Conservation (phyloP, 2,797 vertebrate genomes). For the Botia kubotai region DNA sequence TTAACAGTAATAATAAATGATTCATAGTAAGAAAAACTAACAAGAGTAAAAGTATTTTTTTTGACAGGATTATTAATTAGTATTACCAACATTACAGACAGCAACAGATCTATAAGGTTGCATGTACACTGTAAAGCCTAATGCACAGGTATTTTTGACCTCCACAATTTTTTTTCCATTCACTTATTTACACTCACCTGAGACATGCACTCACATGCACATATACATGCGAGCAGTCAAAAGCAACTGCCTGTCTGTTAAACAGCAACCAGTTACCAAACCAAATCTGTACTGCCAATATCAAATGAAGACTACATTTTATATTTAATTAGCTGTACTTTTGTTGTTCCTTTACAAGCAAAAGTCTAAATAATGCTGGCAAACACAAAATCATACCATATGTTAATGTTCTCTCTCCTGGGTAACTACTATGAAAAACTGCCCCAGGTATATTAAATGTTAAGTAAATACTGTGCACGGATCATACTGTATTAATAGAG, state of each 20-base stretch:
- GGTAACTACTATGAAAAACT: slow-evolving; percentile 44
- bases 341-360: neutral
- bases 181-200: neutral
- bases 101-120: too few relatives aligned
- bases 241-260: too few relatives aligned
- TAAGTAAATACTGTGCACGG: slow-evolving; percentile 49
- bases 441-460: slow-evolving; percentile 17
- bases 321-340: neutral
- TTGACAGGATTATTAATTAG: too few relatives aligned
- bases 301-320: neutral
- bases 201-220: neutral
- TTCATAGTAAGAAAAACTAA: too few relatives aligned
- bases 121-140: too few relatives aligned
- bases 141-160: too few relatives aligned
- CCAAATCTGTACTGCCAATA: neutral
- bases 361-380: neutral
- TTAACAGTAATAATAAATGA: too few relatives aligned
- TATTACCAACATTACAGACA: too few relatives aligned
- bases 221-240: too few relatives aligned
- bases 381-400: neutral
- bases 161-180: too few relatives aligned
- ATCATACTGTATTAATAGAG: slow-evolving; percentile 50
- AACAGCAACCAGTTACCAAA: neutral
- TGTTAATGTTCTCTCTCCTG: neutral
- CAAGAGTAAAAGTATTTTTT: too few relatives aligned